Conservation (phyloP, 2,888 invertebrate genomes). For the Agonopterix subpropinquella region DNA sequence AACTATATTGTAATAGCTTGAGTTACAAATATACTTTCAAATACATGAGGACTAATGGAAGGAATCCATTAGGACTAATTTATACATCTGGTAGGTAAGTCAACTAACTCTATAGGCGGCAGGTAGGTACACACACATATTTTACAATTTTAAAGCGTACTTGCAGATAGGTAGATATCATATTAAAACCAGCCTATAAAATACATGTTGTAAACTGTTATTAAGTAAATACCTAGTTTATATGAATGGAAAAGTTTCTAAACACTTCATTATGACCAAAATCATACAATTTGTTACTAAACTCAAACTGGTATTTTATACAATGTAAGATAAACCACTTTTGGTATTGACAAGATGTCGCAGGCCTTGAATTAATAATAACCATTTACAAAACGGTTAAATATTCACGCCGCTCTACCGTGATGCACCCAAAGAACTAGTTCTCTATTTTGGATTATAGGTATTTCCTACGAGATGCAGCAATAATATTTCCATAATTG, state of each 20-base stretch:
- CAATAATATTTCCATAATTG: too few relatives aligned
- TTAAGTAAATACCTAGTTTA: background rate
- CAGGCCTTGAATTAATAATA: slow-evolving; percentile 51
- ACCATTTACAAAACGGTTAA: slow-evolving; percentile 39
- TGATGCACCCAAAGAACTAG: slow-evolving; percentile 9
- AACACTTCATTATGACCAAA: background rate
- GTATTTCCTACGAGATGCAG: too few relatives aligned
- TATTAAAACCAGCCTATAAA: background rate
- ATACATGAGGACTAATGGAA: too few relatives aligned
- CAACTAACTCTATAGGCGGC: too few relatives aligned
- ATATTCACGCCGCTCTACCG: slow-evolving; percentile 24
- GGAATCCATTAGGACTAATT: too few relatives aligned
- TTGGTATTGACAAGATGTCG: slow-evolving; percentile 55
- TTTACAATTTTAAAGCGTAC: background rate
- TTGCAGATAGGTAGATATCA: too few relatives aligned
- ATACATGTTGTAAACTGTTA: background rate
- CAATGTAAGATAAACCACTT: slow-evolving; percentile 59
- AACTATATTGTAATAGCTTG: too few relatives aligned
- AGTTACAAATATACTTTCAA: too few relatives aligned
- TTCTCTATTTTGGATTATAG: too few relatives aligned
- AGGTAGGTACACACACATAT: background rate
- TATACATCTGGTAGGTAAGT: too few relatives aligned
- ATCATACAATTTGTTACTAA: background rate
- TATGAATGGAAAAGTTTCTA: background rate
- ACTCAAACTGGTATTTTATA: slow-evolving; percentile 39